Evolutionary conservation across 1,140 invertebrate genomes (phyloP), one percentile per base, ranked within the genome.

Genomic region (Oncopodura yosiiana): DNA sequence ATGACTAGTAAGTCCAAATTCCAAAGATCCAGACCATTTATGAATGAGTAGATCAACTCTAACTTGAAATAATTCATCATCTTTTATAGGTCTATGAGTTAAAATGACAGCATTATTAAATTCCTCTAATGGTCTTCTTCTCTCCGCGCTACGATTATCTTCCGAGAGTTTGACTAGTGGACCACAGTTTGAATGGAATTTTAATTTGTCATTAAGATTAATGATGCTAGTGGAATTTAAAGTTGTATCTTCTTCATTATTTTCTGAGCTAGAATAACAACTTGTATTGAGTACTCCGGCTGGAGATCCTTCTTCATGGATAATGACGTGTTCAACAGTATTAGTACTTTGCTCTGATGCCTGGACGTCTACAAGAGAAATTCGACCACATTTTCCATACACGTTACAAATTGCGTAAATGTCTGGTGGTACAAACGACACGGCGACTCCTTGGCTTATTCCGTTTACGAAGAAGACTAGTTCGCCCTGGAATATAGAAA

Each of bases 41-140:
- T 87, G 84, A 18, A 94, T 86, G 42, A 96, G 72, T 60, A 83
- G 77, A 66, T 95, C 92, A 53, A 97, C 87, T 38, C 90, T 78
- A 66, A 92, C 90, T 73, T 95, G 91, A 71, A 95, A 96, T 3
- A 95, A 70, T 71, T 94, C 91, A 67, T 92, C 84, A 68, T 93
- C 87, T 52, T 78, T 73, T 12, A 96, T 69, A 1, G 87, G 81
- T 43, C 91, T 77, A 66, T 91, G 86, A 0, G 87, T 92, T 84
- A 93, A 89, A 0, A 91, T 87, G 9, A 93, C 87, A 4, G 86
- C 88, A 70, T 93, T 91, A 70, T 92, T 92, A 67, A 95, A 95
- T 70, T 95, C 91, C 68, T 93, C 91, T n/a, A 89, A 69, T 1
- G 91, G 87, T 58, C 86, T 73, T 42, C 83, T 75, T 44, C 91